Evolutionary conservation across 2,888 invertebrate species (phyloP), one percentile per base, ranked within the genome.

Genomic region (Lissonota sp.): DNA sequence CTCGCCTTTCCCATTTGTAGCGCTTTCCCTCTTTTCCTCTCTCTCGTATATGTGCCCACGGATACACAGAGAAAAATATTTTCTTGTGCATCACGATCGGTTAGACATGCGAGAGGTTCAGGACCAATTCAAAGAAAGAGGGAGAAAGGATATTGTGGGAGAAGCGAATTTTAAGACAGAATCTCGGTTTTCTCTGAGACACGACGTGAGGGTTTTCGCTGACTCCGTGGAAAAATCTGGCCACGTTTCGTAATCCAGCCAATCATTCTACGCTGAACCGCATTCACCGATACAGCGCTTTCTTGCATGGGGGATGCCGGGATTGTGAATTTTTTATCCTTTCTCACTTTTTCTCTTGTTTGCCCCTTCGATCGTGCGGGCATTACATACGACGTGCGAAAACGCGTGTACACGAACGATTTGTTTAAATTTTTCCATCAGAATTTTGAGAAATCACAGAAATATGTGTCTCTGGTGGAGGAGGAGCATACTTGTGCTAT

Each of bases 221-320:
- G 79, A 79, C 78, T 66, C 60, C 66, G 60, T 60, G 14, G 39
- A 72, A 51, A 77, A 78, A 77, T 70, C 71, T 66, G 26, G 51
- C 71, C 66, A 66, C 77, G 71, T 66, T 62, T 78, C 77, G 77
- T 71, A 71, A 78, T 72, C 77, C 77, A 66, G 44, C 67, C 67
- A 55, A 79, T 69, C 62, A 73, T 67, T 66, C 72, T 14, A 40
- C 66, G 60, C 62, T 37, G 62, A 60, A 44, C 44, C 44, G 49
- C 5, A n/a, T n/a, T 46, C 46, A n/a, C 46, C 46, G n/a, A n/a
- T 46, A 46, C 46, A n/a, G 10, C n/a, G 49, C 0, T 49, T 49
- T 12, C 3, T 49, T 6, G 5, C 49, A 10, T 12, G n/a, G n/a
- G 49, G 4, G 10, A 49, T 26, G 26, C 3, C 26, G 26, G 26